A percentile compares a stretch with the other conserved stretches of the same genome.
Conservation (phyloP, 2,113 vertebrate genomes). For the Lepisosteus osseus region DNA sequence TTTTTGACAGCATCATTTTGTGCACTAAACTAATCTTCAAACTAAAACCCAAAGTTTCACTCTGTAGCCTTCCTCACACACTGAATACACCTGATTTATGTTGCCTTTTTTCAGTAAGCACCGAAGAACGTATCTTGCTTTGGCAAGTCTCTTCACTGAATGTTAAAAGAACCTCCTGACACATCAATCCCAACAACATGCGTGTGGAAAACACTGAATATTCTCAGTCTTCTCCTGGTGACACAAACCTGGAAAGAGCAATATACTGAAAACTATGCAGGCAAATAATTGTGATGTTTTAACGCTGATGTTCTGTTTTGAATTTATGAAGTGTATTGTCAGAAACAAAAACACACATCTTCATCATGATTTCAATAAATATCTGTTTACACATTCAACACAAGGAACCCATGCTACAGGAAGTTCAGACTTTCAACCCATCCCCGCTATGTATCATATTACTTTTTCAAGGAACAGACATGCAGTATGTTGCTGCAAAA, state of each 20-base stretch:
- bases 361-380: too few relatives aligned
- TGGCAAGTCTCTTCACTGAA: slow-evolving; percentile 18
- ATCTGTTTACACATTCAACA: too few relatives aligned
- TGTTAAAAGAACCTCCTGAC: slow-evolving; percentile 30
- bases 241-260: slow-evolving; percentile 62
- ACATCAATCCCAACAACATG: slow-evolving; percentile 34
- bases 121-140: slow-evolving; percentile 6
- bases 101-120: slow-evolving; percentile 11
- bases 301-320: slow-evolving; percentile 61
- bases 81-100: slow-evolving; percentile 44
- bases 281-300: slow-evolving; percentile 73
- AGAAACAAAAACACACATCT: slow-evolving; percentile 57
- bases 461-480: too few relatives aligned
- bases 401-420: too few relatives aligned
- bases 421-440: too few relatives aligned
- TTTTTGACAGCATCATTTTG: slow-evolving; percentile 26
- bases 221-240: slow-evolving; percentile 39
- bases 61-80: slow-evolving; percentile 41
- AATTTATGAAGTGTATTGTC: slow-evolving; percentile 70
- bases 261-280: slow-evolving; percentile 77
- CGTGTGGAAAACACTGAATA: slow-evolving; percentile 30
- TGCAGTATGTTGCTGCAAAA: too few relatives aligned
- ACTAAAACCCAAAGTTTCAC: slow-evolving; percentile 13
- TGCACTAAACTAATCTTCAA: not conserved
- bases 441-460: too few relatives aligned